phyloP scores from a whole-genome alignment of 2,888 invertebrate species.

The Molorchus minor region DNA sequence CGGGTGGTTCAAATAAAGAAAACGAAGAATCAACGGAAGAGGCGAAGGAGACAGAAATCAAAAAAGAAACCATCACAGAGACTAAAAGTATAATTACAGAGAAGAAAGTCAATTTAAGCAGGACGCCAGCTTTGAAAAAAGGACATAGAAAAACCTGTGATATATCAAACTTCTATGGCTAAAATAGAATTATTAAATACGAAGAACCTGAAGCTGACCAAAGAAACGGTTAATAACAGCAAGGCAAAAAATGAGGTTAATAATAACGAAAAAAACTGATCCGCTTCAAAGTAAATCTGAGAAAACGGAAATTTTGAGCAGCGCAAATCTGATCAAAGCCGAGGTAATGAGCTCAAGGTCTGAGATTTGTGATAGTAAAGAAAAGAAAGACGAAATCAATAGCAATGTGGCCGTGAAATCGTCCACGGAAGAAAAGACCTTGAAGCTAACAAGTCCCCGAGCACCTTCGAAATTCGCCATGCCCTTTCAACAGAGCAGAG shows the following conservation, averaged over 20 bases:
- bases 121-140: constrained; percentile 73
- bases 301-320: constrained; percentile 29
- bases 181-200: constrained; percentile 58
- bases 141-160: constrained; percentile 73
- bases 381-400: constrained; percentile 38
- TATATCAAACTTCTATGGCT: constrained; percentile 64
- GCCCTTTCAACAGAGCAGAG: constrained; percentile 68
- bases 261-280: constrained; percentile 35
- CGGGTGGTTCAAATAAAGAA: constrained; percentile 52
- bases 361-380: constrained; percentile 29
- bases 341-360: constrained; percentile 36
- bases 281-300: constrained; percentile 4
- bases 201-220: constrained; percentile 53
- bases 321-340: constrained; percentile 41
- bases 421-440: constrained; percentile 29
- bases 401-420: constrained; percentile 39
- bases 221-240: constrained; percentile 37
- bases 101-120: constrained; percentile 58
- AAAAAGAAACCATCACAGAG: constrained; percentile 37
- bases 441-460: constrained; percentile 30
- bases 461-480: constrained; percentile 36
- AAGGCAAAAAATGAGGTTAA: constrained; percentile 38
- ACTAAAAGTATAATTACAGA: constrained; percentile 46
- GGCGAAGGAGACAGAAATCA: constrained; percentile 43
- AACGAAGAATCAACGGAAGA: constrained; percentile 55